A percentile compares a stretch with the other conserved stretches of the same genome.
phyloP scores from a whole-genome alignment of 2,888 invertebrate species.

The Perithous albicinctus region DNA sequence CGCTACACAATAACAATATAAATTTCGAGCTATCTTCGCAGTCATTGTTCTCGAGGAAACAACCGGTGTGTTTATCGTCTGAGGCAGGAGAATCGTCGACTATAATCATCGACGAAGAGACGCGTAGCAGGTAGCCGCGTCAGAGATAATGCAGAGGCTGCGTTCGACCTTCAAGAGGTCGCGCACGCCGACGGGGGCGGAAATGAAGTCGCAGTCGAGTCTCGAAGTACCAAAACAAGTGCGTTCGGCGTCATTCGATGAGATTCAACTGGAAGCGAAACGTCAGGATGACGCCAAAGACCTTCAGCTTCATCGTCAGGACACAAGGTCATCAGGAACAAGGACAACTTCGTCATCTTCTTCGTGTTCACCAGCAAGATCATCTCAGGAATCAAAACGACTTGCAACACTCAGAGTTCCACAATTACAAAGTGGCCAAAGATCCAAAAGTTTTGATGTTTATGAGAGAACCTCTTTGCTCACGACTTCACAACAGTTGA shows the following conservation, averaged over 20 bases:
- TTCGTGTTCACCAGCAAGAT: constrained; percentile 78
- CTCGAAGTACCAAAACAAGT: constrained; percentile 96
- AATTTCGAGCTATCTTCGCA: background rate
- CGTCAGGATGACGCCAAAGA: constrained; percentile 85
- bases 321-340: constrained; percentile 55
- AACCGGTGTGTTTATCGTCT: background rate
- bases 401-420: constrained; percentile 87
- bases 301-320: constrained; percentile 61
- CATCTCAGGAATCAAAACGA: constrained; percentile 77
- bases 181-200: constrained; percentile 94
- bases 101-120: constrained; percentile 24
- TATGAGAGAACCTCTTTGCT: constrained; percentile 86
- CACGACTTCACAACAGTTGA: constrained; percentile 66
- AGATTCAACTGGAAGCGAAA: constrained; percentile 92
- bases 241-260: constrained; percentile 95
- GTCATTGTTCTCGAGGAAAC: background rate
- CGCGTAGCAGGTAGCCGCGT: constrained; percentile 44
- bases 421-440: constrained; percentile 87
- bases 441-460: constrained; percentile 93
- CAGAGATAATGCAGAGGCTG: constrained; percentile 89
- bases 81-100: background rate
- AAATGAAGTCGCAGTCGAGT: constrained; percentile 96
- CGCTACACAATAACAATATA: background rate
- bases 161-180: constrained; percentile 95
- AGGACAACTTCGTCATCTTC: constrained; percentile 77